These are phyloP conservation scores for Fregetta grallaria DNA, from an alignment of 2,113 vertebrate species.

Conservation along the genomic window DNA sequence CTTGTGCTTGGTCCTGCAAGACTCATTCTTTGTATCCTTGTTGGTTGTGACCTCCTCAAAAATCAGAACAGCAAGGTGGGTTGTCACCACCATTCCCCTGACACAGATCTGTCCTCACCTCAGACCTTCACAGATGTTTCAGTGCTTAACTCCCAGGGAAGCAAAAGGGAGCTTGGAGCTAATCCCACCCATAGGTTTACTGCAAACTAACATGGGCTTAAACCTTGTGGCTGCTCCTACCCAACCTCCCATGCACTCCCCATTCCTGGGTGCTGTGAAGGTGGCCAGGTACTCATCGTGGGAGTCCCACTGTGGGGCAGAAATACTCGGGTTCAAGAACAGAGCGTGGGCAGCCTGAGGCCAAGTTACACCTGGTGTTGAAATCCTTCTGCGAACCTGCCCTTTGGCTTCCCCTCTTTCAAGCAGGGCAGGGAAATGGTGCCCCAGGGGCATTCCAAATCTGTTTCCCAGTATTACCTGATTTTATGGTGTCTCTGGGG, in stretches of 20 bases:
- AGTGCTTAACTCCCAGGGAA: background rate
- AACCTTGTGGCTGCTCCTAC: background rate
- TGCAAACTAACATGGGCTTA: background rate
- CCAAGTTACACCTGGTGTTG: background rate
- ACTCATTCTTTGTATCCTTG: background rate
- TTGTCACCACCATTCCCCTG: background rate
- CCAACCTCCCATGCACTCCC: background rate
- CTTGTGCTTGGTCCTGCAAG: background rate
- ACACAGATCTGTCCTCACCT: background rate
- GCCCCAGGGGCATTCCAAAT: background rate
- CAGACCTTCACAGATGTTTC: background rate
- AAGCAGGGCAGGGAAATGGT: background rate
- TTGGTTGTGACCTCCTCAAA: background rate
- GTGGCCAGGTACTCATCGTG: no score
- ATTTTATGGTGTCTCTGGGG: background rate
- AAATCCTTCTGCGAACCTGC: background rate
- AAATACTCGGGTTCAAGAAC: background rate
- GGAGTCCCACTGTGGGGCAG: background rate
- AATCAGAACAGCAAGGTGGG: background rate
- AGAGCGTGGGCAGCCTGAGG: fast-evolving
- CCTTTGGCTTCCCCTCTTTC: background rate
- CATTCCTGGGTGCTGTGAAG: background rate
- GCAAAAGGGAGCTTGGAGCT: background rate
- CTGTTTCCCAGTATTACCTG: no score
- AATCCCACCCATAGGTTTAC: background rate